Evolutionary conservation across 37 sponge, comb jelly and placozoan species (phyloP), one percentile per base, ranked within the genome.

Genomic region (Hormiphora californensis): DNA sequence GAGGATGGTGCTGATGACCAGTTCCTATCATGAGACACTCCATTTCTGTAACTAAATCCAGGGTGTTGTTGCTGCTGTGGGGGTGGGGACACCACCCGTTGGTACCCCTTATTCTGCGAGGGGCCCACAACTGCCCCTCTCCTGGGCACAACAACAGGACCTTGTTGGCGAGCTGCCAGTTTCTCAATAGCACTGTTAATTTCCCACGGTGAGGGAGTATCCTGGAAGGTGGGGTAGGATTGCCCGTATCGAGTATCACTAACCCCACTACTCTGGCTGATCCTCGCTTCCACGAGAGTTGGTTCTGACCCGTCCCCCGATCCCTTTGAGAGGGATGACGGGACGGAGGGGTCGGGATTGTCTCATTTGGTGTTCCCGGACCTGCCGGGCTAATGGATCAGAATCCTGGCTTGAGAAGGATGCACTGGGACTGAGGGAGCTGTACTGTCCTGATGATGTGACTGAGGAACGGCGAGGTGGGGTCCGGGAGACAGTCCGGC

Each of bases 401-500:
- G 81, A 73, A 46, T 73, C 81, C 81, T 73, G 81, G 12, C 36
- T 32, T 0, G 81, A 73, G 44, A 73, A 73, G 44, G 81, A 73
- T 4, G 81, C 39, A 40, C 36, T 32, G 81, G 81, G 81, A 15
- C 46, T 43, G 39, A 73, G 46, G 43, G 81, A 73, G 81, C 81
- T 73, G 81, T 73, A 73, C 3, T 73, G 81, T n/a, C 46, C 3
- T 0, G 41, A n/a, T 22, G 32, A n/a, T n/a, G 81, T 28, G 68
- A 39, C 2, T 21, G 68, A 43, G n/a, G 36, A 40, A 2, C 81
- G 81, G 5, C 81, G 43, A 33, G 81, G 81, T 39, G 81, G 81
- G 0, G 81, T 73, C 5, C 81, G 4, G 81, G 81, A 73, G 81
- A 73, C 81, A 9, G 81, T 73, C 46, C 81, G 81, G n/a, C 81